Conservation (phyloP, 2,888 invertebrate species). For the Chrysolina oricalcia region DNA sequence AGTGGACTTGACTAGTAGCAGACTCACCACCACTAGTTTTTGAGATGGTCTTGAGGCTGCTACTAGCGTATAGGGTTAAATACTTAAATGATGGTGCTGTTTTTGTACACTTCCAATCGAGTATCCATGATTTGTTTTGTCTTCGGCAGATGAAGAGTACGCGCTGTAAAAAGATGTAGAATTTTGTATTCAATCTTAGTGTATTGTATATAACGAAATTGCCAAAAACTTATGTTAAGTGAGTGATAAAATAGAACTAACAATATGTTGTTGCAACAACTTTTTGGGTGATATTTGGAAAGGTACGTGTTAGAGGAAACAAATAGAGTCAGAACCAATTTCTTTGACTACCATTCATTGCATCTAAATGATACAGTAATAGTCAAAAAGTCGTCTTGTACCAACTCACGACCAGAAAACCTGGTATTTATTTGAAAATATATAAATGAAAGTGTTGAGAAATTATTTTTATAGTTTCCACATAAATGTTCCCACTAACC, state of each 20-base stretch:
- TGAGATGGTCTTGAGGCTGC: slow-evolving; percentile 54
- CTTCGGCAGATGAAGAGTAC: slow-evolving; percentile 15
- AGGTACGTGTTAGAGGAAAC: too few species aligned
- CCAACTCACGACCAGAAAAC: too few species aligned
- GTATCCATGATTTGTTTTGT: slow-evolving; percentile 25
- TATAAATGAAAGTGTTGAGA: too few species aligned
- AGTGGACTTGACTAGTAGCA: slow-evolving; percentile 74
- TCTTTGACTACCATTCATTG: too few species aligned
- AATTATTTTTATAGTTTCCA: too few species aligned
- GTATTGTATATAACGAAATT: slow-evolving; percentile 41
- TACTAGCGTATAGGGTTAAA: slow-evolving; percentile 52
- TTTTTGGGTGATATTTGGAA: background rate
- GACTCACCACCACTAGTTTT: slow-evolving; percentile 71
- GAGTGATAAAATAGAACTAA: slow-evolving; percentile 36
- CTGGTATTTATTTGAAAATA: too few species aligned
- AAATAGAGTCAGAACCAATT: too few species aligned
- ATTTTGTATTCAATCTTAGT: slow-evolving; percentile 34
- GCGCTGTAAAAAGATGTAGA: slow-evolving; percentile 31
- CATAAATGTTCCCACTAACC: too few species aligned
- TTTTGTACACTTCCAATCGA: slow-evolving; percentile 43
- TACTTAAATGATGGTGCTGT: slow-evolving; percentile 55
- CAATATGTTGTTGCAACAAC: slow-evolving; percentile 2
- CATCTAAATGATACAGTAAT: too few species aligned
- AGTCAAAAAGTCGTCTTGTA: too few species aligned
- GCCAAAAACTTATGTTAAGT: slow-evolving; percentile 43